A percentile compares a stretch with the other conserved stretches of the same genome.
These are phyloP conservation scores for Acanthaster planci DNA, from an alignment of 35 echinoderm and acorn worm species.

Conservation along the genomic window DNA sequence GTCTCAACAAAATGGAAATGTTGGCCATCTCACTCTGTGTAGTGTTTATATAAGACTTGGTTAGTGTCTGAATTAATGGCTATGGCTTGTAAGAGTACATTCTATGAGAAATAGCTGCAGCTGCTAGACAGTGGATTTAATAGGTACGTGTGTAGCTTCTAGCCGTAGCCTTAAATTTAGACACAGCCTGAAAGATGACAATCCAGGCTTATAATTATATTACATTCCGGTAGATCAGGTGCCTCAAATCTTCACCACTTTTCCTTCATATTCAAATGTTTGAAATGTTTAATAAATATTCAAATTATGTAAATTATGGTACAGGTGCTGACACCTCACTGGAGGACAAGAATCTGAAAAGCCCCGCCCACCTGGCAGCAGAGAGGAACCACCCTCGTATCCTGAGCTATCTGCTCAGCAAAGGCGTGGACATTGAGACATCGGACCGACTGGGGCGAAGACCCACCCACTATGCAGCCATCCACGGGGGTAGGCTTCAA, in stretches of 20 bases:
- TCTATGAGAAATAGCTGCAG: too few species aligned
- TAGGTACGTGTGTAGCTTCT: too few species aligned
- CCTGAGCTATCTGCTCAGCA: conserved; percentile 59
- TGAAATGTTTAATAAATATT: not conserved
- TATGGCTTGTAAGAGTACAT: too few species aligned
- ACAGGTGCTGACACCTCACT: conserved; percentile 77
- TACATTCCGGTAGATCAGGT: too few species aligned
- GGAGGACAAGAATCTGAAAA: conserved; percentile 54
- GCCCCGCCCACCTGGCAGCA: conserved; percentile 72
- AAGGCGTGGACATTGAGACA: conserved; percentile 78
- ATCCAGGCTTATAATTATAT: too few species aligned
- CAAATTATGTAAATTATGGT: not conserved
- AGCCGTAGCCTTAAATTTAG: too few species aligned
- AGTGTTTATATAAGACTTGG: too few species aligned
- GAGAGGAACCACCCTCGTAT: conserved; percentile 86
- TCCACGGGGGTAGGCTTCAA: conserved; percentile 86
- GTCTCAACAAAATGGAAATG: too few species aligned
- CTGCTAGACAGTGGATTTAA: too few species aligned
- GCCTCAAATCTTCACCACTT: not conserved
- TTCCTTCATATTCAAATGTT: not conserved
- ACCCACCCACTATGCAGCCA: conserved; percentile 81
- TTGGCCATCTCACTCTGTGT: too few species aligned
- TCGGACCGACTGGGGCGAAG: conserved; percentile 62
- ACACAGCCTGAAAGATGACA: too few species aligned
- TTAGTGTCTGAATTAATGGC: too few species aligned